Percentiles rank a stretch among this genome's conserved stretches.
Evolutionary conservation across 2,888 invertebrate species (phyloP).

Genomic region (Holacanthella duospinosa): DNA sequence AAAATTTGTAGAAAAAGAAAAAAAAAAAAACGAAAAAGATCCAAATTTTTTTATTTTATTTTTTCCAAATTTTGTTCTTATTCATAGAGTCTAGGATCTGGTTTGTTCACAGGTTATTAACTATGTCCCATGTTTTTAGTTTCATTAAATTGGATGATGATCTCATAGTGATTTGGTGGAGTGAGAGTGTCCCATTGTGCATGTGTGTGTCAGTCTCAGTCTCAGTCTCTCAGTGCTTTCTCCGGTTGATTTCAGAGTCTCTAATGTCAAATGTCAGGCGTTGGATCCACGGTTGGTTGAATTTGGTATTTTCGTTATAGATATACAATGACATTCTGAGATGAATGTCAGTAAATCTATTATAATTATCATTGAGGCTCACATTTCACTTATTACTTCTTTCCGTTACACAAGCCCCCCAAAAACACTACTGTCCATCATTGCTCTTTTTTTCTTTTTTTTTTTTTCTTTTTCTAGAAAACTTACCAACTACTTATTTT

Average conservation of each 20-base stretch:
- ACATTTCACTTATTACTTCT: not conserved
- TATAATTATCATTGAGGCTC: not conserved
- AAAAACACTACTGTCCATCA: not conserved
- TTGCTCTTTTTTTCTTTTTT: not conserved
- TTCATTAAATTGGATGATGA: not conserved
- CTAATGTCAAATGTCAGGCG: constrained; percentile 2
- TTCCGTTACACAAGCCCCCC: not conserved
- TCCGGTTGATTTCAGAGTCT: not conserved
- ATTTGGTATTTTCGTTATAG: not conserved
- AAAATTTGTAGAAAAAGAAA: too few relatives aligned
- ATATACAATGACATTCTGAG: not conserved
- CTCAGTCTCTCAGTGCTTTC: not conserved
- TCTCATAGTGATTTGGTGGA: too few relatives aligned
- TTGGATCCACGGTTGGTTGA: not conserved
- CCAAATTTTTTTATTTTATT: too few relatives aligned
- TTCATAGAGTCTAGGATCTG: too few relatives aligned
- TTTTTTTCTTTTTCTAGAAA: not conserved
- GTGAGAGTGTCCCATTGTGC: too few relatives aligned
- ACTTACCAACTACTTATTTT: not conserved
- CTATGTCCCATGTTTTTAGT: too few relatives aligned
- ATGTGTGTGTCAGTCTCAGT: not conserved
- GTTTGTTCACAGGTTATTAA: too few relatives aligned
- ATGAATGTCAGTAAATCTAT: constrained; percentile 2
- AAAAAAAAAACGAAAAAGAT: too few relatives aligned
- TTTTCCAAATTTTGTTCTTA: too few relatives aligned